Evolutionary conservation across 2,797 vertebrate species (phyloP), one percentile per base, ranked within the genome.

Genomic region (Melopsittacus undulatus): DNA sequence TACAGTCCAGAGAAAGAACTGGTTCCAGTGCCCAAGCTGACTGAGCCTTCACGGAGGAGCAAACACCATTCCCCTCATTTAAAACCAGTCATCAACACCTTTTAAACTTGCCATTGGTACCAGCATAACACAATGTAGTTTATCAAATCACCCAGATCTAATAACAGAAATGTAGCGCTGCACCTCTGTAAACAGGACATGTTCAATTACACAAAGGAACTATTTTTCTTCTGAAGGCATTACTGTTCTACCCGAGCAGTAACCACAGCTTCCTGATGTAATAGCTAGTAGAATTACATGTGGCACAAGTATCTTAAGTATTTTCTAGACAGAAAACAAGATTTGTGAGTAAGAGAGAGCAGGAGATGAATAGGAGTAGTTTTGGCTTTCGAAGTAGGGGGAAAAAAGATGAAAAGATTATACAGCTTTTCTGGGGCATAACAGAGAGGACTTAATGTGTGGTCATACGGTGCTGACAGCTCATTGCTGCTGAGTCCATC

Each of bases 131-230:
- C 89, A 97, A 96, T 96, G 92, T 93, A 96, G 98, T 97, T 98
- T 95, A 97, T 85, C 96, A 97, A 96, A 97, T 97, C 97, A 93
- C 96, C 95, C 94, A 81, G 96, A 97, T 96, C 87, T 98, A 97
- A 97, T 93, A 97, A 94, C 97, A 97, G 97, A 97, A 97, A 98
- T 95, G 97, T 96, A 97, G 98, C 95, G 97, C 96, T 92, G 80
- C 68, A 70, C 97, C 98, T 97, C 98, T 97, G 96, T 97, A 98
- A 97, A 92, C 94, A 88, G 93, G 93, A 94, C 69, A 43, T 30
- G 89, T 91, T 92, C 98, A 97, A 97, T 98, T 97, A 97, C 97
- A 97, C n/a, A 20, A 95, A 96, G 66, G 34, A 94, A 74, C 54
- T 76, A 19, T 72, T 97, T 92, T 85, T 73, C 83, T 87, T 92